These are phyloP conservation scores for Turritopsis rubra DNA, from an alignment of 30 jellyfish, hydroid and myxozoan species.

Conservation along the genomic window DNA sequence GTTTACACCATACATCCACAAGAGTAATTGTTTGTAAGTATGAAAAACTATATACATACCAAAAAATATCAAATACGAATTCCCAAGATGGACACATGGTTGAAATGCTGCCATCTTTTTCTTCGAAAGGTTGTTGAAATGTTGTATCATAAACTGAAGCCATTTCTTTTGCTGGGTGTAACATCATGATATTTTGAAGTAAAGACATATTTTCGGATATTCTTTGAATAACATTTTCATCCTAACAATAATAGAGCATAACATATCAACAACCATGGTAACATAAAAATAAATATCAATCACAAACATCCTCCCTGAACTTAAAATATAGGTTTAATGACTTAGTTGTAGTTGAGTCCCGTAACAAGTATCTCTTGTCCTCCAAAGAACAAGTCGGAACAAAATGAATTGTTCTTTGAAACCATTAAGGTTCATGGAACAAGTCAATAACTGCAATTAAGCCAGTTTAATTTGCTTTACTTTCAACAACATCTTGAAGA, in stretches of 20 bases:
- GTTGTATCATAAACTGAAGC: slow-evolving; percentile 30
- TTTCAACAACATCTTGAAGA: no score
- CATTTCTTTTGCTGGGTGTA: slow-evolving; percentile 47
- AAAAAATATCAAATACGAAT: slow-evolving; percentile 21
- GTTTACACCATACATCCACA: no score
- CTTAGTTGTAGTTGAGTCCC: no score
- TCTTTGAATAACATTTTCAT: neutral
- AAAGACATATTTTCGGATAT: slow-evolving; percentile 20
- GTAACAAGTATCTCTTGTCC: no score
- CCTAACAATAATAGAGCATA: slow-evolving; percentile 11
- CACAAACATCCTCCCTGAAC: no score
- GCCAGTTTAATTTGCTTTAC: no score
- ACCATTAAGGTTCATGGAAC: no score
- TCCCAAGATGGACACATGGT: slow-evolving; percentile 24
- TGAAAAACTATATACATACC: slow-evolving; percentile 26
- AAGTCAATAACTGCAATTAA: no score
- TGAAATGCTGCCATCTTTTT: neutral
- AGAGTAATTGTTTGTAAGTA: no score
- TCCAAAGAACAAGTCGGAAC: no score
- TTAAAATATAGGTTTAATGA: no score
- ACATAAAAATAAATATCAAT: neutral
- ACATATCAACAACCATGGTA: neutral
- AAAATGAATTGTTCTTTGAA: no score
- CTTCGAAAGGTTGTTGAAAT: slow-evolving; percentile 26
- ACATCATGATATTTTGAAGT: slow-evolving; percentile 24